phyloP scores from a whole-genome alignment of 2,888 invertebrate species.

The Bugulina stolonifera region DNA sequence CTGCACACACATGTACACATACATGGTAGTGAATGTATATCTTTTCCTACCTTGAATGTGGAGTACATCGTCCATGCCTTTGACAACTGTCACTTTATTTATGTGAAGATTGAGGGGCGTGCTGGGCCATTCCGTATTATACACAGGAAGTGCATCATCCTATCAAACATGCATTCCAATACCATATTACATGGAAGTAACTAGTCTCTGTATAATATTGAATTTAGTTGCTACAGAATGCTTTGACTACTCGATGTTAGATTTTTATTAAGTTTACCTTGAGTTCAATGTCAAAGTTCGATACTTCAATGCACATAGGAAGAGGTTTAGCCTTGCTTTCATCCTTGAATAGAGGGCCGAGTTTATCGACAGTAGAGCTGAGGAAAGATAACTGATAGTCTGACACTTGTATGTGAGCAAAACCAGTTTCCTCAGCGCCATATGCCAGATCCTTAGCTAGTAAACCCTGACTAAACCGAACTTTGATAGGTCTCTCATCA shows the following conservation, averaged over 20 bases:
- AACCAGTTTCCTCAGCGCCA: slow-evolving; percentile 41
- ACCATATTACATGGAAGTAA: too few species aligned
- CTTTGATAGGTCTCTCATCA: not conserved
- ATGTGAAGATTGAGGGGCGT: not conserved
- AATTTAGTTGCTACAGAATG: too few species aligned
- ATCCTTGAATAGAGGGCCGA: slow-evolving; percentile 79
- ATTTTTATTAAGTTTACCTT: slow-evolving; percentile 34
- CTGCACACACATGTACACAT: too few species aligned
- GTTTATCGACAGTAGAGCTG: slow-evolving; percentile 74
- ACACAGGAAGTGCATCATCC: slow-evolving; percentile 14
- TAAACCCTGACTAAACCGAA: slow-evolving; percentile 27
- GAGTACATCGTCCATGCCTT: not conserved
- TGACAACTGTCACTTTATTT: not conserved
- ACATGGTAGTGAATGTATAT: too few species aligned
- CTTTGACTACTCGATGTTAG: too few species aligned
- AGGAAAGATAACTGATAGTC: slow-evolving; percentile 54
- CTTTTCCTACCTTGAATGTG: slow-evolving; percentile 3
- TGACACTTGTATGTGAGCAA: slow-evolving; percentile 34
- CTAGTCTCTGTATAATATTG: too few species aligned
- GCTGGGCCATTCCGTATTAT: slow-evolving; percentile 8
- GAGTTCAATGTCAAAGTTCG: slow-evolving; percentile 35
- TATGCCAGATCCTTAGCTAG: slow-evolving; percentile 31
- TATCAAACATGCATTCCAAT: not conserved
- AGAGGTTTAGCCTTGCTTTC: slow-evolving; percentile 74
- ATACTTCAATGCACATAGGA: slow-evolving; percentile 60